phyloP scores from a whole-genome alignment of 2,888 invertebrate genomes.

The Autographa gamma region DNA sequence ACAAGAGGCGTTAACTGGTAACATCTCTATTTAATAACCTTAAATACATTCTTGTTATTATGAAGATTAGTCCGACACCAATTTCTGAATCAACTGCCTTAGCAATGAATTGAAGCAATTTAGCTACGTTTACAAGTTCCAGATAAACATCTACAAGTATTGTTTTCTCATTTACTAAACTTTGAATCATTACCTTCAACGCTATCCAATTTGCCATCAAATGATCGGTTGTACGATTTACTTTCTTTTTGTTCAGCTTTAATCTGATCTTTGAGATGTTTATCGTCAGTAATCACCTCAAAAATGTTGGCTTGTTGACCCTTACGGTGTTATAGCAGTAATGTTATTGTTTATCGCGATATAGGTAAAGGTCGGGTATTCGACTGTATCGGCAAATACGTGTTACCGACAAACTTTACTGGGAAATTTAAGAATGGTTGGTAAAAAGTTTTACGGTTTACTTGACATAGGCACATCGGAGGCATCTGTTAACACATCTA shows the following conservation, averaged over 20 bases:
- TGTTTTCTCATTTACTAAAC: slow-evolving; percentile 63
- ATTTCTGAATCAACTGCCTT: slow-evolving; percentile 47
- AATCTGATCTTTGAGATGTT: slow-evolving; percentile 59
- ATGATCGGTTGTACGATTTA: slow-evolving; percentile 68
- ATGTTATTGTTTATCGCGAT: slow-evolving; percentile 39
- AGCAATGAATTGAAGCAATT: slow-evolving; percentile 58
- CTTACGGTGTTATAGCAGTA: slow-evolving; percentile 43
- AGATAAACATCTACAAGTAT: slow-evolving; percentile 67
- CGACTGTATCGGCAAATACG: slow-evolving; percentile 17
- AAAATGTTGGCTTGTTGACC: slow-evolving; percentile 54
- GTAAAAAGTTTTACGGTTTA: slow-evolving; percentile 74
- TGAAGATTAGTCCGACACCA: slow-evolving; percentile 40
- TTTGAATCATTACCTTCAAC: slow-evolving; percentile 70
- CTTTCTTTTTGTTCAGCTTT: slow-evolving; percentile 68
- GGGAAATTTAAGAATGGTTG: slow-evolving; percentile 58
- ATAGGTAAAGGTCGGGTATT: slow-evolving; percentile 35
- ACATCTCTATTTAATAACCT: slow-evolving; percentile 52
- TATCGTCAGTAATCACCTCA: slow-evolving; percentile 53
- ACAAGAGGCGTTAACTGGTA: slow-evolving; percentile 49
- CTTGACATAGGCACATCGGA: slow-evolving; percentile 65
- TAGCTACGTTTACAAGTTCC: slow-evolving; percentile 67
- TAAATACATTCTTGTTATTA: slow-evolving; percentile 23
- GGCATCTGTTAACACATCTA: slow-evolving; percentile 78
- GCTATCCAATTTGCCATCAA: slow-evolving; percentile 58
- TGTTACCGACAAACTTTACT: slow-evolving; percentile 14